Conservation (phyloP, 1,140 invertebrate species). For the Drosophila simulans region DNA sequence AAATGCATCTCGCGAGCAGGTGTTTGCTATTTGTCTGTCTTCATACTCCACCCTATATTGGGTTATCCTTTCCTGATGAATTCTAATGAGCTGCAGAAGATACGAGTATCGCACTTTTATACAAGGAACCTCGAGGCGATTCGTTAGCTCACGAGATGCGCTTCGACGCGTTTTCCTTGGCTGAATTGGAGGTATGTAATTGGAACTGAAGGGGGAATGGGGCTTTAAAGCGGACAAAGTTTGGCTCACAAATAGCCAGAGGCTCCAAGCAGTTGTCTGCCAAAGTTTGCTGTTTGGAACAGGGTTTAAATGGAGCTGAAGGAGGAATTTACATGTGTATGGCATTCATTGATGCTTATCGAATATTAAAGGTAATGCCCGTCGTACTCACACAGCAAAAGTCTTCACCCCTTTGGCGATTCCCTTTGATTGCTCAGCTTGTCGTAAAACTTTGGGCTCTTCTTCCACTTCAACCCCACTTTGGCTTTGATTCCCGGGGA, state of each 20-base stretch:
- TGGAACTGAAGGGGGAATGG: not conserved
- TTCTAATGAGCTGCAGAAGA: slow-evolving; percentile 64
- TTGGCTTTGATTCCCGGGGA: slow-evolving; percentile 16
- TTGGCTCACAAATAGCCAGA: slow-evolving; percentile 67
- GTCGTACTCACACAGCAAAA: not conserved
- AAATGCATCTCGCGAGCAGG: slow-evolving; percentile 34
- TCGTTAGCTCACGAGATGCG: slow-evolving; percentile 60
- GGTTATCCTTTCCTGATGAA: slow-evolving; percentile 40
- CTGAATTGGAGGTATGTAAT: slow-evolving; percentile 25
- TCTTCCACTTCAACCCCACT: not conserved
- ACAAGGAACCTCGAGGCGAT: slow-evolving; percentile 40
- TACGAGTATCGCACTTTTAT: slow-evolving; percentile 11
- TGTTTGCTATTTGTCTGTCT: slow-evolving; percentile 54
- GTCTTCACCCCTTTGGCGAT: slow-evolving; percentile 32
- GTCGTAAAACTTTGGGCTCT: slow-evolving; percentile 56
- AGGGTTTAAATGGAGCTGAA: not conserved
- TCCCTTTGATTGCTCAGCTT: slow-evolving; percentile 70
- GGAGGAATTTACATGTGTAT: slow-evolving; percentile 34
- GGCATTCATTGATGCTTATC: slow-evolving; percentile 32
- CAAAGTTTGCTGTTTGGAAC: slow-evolving; percentile 24
- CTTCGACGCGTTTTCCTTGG: slow-evolving; percentile 53
- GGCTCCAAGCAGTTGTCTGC: slow-evolving; percentile 48
- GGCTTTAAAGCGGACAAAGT: slow-evolving; percentile 33
- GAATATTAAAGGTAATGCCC: slow-evolving; percentile 35
- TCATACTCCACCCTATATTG: not conserved